A percentile compares a stretch with the other conserved stretches of the same genome.
Evolutionary conservation across 2,797 vertebrate genomes (phyloP).

Genomic region (Poecilia velifera): DNA sequence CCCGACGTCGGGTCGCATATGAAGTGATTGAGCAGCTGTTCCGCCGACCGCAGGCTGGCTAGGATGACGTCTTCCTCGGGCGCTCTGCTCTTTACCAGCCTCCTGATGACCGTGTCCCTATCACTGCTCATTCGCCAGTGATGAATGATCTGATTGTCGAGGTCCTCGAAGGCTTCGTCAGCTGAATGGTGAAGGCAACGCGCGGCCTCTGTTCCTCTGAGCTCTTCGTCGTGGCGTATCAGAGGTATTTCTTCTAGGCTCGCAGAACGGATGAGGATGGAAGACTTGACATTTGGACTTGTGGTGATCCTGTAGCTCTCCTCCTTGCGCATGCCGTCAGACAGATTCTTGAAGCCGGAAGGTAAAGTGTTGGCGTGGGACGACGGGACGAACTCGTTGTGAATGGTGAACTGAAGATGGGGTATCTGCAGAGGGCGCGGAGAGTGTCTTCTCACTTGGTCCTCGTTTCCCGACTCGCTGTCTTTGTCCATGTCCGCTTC

Average conservation of each 20-base stretch:
- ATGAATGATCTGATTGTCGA: conserved; percentile 74
- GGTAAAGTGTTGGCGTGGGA: conserved; percentile 27
- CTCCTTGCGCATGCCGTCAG: conserved; percentile 42
- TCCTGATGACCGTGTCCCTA: conserved; percentile 27
- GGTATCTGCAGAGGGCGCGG: conserved; percentile 66
- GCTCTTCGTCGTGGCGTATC: conserved; percentile 63
- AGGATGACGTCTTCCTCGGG: conserved; percentile 42
- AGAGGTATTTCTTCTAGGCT: conserved; percentile 80
- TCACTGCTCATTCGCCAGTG: conserved; percentile 69
- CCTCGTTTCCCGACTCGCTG: conserved; percentile 74
- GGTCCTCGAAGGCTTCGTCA: conserved; percentile 40
- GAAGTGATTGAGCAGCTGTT: conserved; percentile 74
- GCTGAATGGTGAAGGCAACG: conserved; percentile 70
- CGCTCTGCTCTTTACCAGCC: conserved; percentile 25
- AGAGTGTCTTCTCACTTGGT: conserved; percentile 35
- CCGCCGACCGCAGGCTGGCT: conserved; percentile 70
- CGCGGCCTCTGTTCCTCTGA: conserved; percentile 72
- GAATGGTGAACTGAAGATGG: conserved; percentile 76
- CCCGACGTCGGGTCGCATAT: conserved; percentile 52
- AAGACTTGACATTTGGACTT: conserved; percentile 55
- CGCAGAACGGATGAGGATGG: conserved; percentile 76
- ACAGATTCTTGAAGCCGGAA: conserved; percentile 46
- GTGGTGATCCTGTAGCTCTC: conserved; percentile 52
- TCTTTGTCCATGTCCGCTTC: conserved; percentile 70
- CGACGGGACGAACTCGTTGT: conserved; percentile 61